Evolutionary conservation across 2,888 invertebrate genomes (phyloP).

Genomic region (Pandemis cinnamomeana): DNA sequence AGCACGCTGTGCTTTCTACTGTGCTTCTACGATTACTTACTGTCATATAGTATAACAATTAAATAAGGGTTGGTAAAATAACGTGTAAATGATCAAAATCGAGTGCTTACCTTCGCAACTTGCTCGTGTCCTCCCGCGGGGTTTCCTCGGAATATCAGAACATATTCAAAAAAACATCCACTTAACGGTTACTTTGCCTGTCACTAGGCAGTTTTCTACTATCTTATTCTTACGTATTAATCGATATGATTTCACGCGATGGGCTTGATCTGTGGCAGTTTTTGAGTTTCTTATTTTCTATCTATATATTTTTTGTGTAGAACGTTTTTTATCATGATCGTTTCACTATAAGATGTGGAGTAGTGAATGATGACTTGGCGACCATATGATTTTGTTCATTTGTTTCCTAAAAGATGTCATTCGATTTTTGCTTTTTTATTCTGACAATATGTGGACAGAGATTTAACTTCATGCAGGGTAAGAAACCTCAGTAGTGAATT

Average conservation of each 20-base stretch:
- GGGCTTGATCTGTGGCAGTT: constrained; percentile 58
- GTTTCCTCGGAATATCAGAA: constrained; percentile 56
- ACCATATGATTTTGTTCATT: constrained; percentile 82
- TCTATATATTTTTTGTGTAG: constrained; percentile 62
- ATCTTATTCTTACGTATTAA: constrained; percentile 71
- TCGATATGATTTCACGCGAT: constrained; percentile 66
- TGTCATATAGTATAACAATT: neutral
- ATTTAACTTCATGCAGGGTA: constrained; percentile 33
- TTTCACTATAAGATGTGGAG: constrained; percentile 66
- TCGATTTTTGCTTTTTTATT: constrained; percentile 66
- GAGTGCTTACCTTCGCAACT: constrained; percentile 49
- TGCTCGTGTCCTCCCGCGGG: constrained; percentile 39
- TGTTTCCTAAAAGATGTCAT: constrained; percentile 72
- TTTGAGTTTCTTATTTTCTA: constrained; percentile 67
- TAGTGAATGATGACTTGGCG: constrained; percentile 74
- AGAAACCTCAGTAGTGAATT: neutral
- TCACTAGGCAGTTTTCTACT: constrained; percentile 58
- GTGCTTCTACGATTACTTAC: constrained; percentile 22
- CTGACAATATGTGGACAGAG: constrained; percentile 13
- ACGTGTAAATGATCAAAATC: neutral
- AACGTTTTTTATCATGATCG: constrained; percentile 64
- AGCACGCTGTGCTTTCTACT: constrained; percentile 21
- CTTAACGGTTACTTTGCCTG: constrained; percentile 55
- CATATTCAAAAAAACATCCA: constrained; percentile 64
- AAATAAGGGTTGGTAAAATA: neutral